Conservation (phyloP, 1,140 invertebrate species). For the Argopecten irradians region DNA sequence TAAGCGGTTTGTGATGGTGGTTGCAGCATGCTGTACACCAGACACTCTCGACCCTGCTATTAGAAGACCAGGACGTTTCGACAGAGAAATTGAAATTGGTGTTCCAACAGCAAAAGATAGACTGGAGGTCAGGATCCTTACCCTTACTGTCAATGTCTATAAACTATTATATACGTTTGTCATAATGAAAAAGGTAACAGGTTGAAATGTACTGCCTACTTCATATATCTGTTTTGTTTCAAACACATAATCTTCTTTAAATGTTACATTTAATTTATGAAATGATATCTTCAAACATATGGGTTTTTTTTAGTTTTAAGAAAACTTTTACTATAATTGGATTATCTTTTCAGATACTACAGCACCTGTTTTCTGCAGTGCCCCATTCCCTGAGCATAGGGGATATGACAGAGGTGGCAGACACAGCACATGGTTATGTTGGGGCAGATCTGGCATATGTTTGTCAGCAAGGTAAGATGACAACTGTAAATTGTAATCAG, state of each 20-base stretch:
- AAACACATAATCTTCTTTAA: no score
- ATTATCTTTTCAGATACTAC: conserved; percentile 66
- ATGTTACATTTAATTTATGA: no score
- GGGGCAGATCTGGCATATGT: conserved; percentile 89
- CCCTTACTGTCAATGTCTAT: no score
- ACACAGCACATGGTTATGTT: conserved; percentile 90
- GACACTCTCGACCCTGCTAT: conserved; percentile 69
- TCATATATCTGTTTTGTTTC: no score
- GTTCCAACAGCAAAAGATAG: conserved; percentile 85
- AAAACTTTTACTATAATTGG: no score
- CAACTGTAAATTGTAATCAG: conserved; percentile 2
- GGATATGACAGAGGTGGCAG: conserved; percentile 82
- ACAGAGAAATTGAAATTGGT: conserved; percentile 88
- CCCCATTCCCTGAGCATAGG: conserved; percentile 79
- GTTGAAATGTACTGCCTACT: no score
- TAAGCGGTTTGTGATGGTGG: conserved; percentile 29
- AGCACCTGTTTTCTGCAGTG: conserved; percentile 58
- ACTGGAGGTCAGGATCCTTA: conserved; percentile 59
- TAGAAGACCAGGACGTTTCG: conserved; percentile 68
- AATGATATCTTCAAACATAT: no score
- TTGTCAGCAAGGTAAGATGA: conserved; percentile 80
- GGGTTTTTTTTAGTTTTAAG: no score
- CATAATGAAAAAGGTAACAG: no score
- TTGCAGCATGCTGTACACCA: conserved; percentile 51
- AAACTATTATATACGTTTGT: no score